These are phyloP conservation scores for Macropis europaea DNA, from an alignment of 2,888 invertebrate genomes.

Conservation along the genomic window DNA sequence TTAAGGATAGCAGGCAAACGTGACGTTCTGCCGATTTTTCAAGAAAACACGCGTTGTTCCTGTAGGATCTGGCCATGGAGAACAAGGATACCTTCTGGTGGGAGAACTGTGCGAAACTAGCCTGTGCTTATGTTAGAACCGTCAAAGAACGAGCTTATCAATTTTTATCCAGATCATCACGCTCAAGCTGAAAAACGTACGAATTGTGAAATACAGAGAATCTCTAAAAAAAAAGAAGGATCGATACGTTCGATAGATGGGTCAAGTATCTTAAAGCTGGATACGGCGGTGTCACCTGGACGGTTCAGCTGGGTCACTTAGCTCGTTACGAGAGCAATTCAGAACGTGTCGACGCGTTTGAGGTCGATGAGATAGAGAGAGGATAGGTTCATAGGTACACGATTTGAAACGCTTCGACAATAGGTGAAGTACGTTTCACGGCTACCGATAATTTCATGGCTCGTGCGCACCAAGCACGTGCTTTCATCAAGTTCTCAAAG, in stretches of 20 bases:
- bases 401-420: slow-evolving; percentile 46
- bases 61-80: no score
- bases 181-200: no score
- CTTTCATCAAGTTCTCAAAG: slow-evolving; percentile 60
- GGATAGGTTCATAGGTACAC: slow-evolving; percentile 47
- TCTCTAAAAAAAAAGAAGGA: neutral
- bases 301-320: slow-evolving; percentile 54
- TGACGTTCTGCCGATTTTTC: no score
- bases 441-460: slow-evolving; percentile 59
- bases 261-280: slow-evolving; percentile 50
- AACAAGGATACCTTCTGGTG: no score
- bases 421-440: slow-evolving; percentile 53
- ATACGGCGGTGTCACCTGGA: slow-evolving; percentile 16
- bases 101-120: no score
- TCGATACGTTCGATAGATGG: slow-evolving; percentile 21
- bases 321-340: slow-evolving; percentile 55
- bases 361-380: slow-evolving; percentile 40
- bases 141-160: no score
- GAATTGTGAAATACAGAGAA: no score
- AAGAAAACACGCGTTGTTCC: no score
- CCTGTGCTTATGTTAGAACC: no score
- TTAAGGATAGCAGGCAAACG: no score
- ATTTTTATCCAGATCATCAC: no score
- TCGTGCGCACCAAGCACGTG: slow-evolving; percentile 54
- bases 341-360: slow-evolving; percentile 51